phyloP scores from a whole-genome alignment of 2,888 invertebrate genomes.

The Trachelus tabidus region DNA sequence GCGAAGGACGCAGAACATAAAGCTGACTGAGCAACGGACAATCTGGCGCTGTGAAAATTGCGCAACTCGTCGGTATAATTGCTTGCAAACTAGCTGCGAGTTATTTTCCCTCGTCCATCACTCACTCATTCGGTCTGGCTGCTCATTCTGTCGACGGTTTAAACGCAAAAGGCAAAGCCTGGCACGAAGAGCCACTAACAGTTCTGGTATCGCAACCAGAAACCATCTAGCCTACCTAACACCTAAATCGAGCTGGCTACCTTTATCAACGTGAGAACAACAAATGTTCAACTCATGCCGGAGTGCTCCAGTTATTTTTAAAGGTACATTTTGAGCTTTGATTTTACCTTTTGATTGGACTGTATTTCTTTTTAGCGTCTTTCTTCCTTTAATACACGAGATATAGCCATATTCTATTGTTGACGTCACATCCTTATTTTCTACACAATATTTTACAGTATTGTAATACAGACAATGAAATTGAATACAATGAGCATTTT shows the following conservation, averaged over 20 bases:
- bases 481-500: neutral
- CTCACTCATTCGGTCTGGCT: conserved; percentile 51
- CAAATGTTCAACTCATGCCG: neutral
- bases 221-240: neutral
- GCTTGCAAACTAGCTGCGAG: conserved; percentile 31
- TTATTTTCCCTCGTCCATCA: conserved; percentile 53
- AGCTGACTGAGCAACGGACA: neutral
- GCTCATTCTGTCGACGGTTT: conserved; percentile 52
- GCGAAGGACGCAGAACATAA: neutral
- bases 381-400: neutral
- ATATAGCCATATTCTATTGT: neutral
- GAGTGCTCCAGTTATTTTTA: neutral
- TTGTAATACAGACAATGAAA: neutral
- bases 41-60: conserved; percentile 17
- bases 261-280: neutral
- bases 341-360: neutral
- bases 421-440: neutral
- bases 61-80: conserved; percentile 35
- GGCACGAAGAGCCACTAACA: conserved; percentile 48
- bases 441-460: neutral
- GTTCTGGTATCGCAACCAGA: neutral
- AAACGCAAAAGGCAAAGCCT: conserved; percentile 48
- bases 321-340: neutral
- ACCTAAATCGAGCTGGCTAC: neutral
- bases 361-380: neutral